Evolutionary conservation across 2,888 invertebrate species (phyloP).

Genomic region (Pollenia griseotomentosa): DNA sequence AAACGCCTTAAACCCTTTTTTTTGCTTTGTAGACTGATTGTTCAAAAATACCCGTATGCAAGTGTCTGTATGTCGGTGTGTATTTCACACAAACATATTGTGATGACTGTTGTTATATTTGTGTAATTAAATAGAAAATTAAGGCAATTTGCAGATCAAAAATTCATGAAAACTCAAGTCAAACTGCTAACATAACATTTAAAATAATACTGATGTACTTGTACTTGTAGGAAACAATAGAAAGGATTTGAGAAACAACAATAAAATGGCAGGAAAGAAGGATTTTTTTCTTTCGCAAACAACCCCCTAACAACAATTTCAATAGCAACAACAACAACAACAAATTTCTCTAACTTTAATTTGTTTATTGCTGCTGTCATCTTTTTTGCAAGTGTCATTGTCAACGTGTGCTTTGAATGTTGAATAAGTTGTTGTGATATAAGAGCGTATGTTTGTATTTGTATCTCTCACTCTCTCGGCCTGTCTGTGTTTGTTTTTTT

Average conservation of each 20-base stretch:
- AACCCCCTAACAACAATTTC: constrained; percentile 55
- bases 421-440: constrained; percentile 63
- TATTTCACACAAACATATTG: neutral
- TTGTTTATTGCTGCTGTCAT: constrained; percentile 41
- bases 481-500: constrained; percentile 40
- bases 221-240: constrained; percentile 68
- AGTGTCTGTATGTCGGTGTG: neutral
- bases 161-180: constrained; percentile 59
- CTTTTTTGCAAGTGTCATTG: constrained; percentile 69
- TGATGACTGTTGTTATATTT: constrained; percentile 65
- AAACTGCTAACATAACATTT: constrained; percentile 37
- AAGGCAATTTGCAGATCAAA: constrained; percentile 66
- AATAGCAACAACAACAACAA: constrained; percentile 36
- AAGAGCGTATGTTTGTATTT: constrained; percentile 30
- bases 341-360: constrained; percentile 22
- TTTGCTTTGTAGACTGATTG: neutral
- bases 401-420: constrained; percentile 72
- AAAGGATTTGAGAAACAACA: constrained; percentile 48
- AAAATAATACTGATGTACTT: neutral
- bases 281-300: constrained; percentile 39
- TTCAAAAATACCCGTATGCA: neutral
- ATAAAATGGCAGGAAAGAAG: constrained; percentile 39
- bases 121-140: constrained; percentile 76
- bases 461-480: constrained; percentile 29
- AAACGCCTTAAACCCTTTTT: constrained; percentile 46